Conservation (phyloP, 2,797 vertebrate genomes). For the Pangasius sanitwongsei region DNA sequence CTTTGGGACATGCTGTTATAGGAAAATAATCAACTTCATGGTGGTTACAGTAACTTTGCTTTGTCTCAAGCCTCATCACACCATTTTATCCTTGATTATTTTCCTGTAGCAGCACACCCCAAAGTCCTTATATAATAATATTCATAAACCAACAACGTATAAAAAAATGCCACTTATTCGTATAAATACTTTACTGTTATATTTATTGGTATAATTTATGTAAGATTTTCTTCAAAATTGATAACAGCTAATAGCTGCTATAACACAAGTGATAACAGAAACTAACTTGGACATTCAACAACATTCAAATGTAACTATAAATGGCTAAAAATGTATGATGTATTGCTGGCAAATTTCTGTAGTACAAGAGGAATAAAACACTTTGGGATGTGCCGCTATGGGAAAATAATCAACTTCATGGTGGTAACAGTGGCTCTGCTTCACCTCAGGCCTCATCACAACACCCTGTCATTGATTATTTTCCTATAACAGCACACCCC, state of each 20-base stretch:
- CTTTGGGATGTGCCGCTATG: background rate
- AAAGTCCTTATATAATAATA: background rate
- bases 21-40: background rate
- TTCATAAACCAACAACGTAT: too few relatives aligned
- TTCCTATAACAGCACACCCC: background rate
- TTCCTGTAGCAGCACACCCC: background rate
- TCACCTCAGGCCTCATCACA: background rate
- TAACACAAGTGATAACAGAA: too few relatives aligned
- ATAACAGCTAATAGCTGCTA: too few relatives aligned
- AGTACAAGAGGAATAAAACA: background rate
- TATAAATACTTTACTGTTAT: too few relatives aligned
- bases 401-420: background rate
- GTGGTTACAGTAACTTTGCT: background rate
- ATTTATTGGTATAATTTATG: too few relatives aligned
- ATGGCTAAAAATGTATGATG: background rate
- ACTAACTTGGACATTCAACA: too few relatives aligned
- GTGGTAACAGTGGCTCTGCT: background rate
- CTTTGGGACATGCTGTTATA: background rate
- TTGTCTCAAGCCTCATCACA: background rate
- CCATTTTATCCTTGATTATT: background rate
- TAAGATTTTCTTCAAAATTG: too few relatives aligned
- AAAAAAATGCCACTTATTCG: too few relatives aligned
- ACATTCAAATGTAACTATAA: too few relatives aligned
- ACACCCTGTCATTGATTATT: background rate
- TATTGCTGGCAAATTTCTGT: background rate